phyloP scores from a whole-genome alignment of 2,113 vertebrate species.

The Oenanthe oenanthe region DNA sequence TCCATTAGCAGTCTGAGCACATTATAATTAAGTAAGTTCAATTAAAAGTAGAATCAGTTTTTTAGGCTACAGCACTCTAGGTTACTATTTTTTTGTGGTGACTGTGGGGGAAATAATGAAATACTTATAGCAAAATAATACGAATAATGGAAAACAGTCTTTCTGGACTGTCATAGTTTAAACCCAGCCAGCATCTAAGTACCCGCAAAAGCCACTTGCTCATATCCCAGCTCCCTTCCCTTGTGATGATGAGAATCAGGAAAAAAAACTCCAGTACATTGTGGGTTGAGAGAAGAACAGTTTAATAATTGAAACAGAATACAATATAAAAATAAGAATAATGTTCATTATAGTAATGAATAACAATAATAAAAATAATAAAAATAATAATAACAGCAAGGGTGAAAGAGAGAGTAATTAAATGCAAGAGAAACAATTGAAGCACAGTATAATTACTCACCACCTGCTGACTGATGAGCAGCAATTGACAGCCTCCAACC shows the following conservation, averaged over 20 bases:
- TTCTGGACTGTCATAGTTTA: neutral
- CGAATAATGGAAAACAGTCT: neutral
- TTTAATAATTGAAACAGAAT: neutral
- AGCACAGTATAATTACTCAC: neutral
- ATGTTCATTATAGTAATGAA: neutral
- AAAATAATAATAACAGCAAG: neutral
- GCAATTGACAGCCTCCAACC: no score
- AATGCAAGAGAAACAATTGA: neutral
- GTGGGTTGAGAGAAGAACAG: neutral
- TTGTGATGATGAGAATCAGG: fast-evolving
- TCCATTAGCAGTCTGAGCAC: neutral
- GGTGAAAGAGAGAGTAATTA: neutral
- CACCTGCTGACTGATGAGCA: neutral
- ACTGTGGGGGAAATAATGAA: neutral
- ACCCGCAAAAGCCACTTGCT: neutral
- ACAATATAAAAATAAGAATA: neutral
- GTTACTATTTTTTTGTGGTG: neutral
- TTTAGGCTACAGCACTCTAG: neutral
- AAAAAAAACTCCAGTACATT: neutral
- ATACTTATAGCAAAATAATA: neutral
- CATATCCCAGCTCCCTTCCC: neutral
- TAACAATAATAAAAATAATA: neutral
- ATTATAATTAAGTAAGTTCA: neutral
- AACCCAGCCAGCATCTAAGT: neutral
- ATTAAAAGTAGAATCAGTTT: neutral